Conservation (phyloP, 2,888 invertebrate species). For the Mimachlamys varia region DNA sequence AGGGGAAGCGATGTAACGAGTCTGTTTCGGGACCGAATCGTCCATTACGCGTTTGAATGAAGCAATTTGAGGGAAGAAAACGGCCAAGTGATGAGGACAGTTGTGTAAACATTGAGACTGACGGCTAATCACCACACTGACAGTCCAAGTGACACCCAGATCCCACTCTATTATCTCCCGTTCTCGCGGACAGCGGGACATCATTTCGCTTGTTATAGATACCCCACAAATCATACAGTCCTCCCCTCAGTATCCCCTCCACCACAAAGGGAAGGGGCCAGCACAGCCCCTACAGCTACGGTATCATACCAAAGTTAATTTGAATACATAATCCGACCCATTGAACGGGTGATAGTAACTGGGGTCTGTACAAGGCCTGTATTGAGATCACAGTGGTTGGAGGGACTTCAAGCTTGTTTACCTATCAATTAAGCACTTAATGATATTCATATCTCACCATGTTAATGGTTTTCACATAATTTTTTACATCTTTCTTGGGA, state of each 20-base stretch:
- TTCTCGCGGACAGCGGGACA: neutral
- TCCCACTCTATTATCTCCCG: neutral
- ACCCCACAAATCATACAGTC: neutral
- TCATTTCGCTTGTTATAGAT: neutral
- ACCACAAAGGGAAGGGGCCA: constrained; percentile 24
- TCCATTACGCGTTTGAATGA: constrained; percentile 5
- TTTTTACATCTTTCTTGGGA: no score
- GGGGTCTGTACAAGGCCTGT: neutral
- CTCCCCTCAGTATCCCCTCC: neutral
- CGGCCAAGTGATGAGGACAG: neutral
- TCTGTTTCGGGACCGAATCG: neutral
- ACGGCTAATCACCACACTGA: neutral
- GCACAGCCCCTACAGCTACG: constrained; percentile 11
- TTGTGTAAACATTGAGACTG: constrained; percentile 11
- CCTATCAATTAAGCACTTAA: neutral
- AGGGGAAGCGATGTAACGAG: neutral
- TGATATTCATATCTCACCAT: neutral
- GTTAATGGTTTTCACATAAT: neutral
- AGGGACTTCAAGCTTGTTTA: neutral
- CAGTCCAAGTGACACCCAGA: neutral
- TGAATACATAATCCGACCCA: neutral
- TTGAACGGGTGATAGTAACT: neutral
- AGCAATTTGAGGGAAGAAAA: constrained; percentile 34
- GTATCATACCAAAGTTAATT: neutral
- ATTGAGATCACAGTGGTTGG: neutral